A percentile compares a stretch with the other conserved stretches of the same genome.
phyloP scores from a whole-genome alignment of 2,113 vertebrate genomes.

The Baryphthengus martii region DNA sequence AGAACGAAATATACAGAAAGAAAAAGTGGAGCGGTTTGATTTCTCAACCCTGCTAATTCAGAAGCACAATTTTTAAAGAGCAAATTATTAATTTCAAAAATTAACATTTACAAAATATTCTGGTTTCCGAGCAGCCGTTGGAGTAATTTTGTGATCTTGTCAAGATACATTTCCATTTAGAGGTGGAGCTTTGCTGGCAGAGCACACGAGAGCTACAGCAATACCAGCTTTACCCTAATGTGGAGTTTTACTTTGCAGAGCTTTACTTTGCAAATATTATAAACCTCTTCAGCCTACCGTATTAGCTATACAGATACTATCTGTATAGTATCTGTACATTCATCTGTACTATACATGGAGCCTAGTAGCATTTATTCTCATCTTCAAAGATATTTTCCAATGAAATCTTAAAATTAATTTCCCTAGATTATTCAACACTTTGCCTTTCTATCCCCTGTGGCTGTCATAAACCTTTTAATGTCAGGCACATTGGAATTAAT shows the following conservation, averaged over 20 bases:
- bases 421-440: not conserved
- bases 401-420: not conserved
- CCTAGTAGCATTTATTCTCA: not conserved
- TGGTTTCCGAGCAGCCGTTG: not conserved
- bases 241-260: not conserved
- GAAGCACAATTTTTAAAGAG: not conserved
- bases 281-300: not conserved
- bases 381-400: not conserved
- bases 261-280: not conserved
- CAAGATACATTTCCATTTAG: not conserved
- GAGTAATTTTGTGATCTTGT: not conserved
- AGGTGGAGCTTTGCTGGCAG: not conserved
- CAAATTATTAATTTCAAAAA: not conserved
- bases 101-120: not conserved
- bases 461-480: not conserved
- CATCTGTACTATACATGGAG: not conserved
- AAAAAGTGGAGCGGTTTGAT: not conserved
- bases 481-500: not conserved
- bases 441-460: not conserved
- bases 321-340: not conserved
- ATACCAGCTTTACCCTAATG: not conserved
- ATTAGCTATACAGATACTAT: not conserved
- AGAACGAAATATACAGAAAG: not conserved
- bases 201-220: not conserved
- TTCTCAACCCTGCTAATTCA: not conserved